These are phyloP conservation scores for Pempheris klunzingeri DNA, from an alignment of 2,797 vertebrate species.

Conservation along the genomic window DNA sequence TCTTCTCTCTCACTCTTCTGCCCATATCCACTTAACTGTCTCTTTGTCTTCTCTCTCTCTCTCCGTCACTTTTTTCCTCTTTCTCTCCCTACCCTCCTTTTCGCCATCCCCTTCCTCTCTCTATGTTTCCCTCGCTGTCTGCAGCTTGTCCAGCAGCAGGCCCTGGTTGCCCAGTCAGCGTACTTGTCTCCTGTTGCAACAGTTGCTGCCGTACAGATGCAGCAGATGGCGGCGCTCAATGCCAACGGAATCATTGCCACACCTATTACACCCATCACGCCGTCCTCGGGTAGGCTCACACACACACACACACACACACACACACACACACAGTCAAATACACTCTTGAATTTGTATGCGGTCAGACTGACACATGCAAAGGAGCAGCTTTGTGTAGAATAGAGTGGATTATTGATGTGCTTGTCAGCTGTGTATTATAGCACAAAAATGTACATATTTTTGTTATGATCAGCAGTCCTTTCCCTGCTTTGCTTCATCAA, in stretches of 20 bases:
- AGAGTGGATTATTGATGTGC: neutral
- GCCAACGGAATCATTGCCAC: slow-evolving; percentile 94
- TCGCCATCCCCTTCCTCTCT: slow-evolving; percentile 4
- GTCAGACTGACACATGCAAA: neutral
- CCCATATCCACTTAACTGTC: slow-evolving; percentile 54
- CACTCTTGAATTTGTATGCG: neutral
- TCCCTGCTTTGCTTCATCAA: neutral
- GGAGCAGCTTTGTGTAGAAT: neutral
- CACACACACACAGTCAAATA: slow-evolving; percentile 20
- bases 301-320: neutral
- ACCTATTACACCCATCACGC: slow-evolving; percentile 86
- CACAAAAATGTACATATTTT: neutral
- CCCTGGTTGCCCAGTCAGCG: slow-evolving; percentile 94
- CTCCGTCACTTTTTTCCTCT: neutral
- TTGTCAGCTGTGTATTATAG: neutral
- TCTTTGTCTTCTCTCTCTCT: slow-evolving; percentile 41
- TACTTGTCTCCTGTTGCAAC: slow-evolving; percentile 97
- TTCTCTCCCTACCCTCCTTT: neutral
- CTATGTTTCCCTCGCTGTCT: slow-evolving; percentile 58
- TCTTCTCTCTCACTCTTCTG: slow-evolving; percentile 42
- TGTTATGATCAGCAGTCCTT: neutral
- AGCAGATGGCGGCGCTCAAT: slow-evolving; percentile 95
- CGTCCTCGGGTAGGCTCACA: slow-evolving; percentile 82
- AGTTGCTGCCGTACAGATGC: slow-evolving; percentile 95
- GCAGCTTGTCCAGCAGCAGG: slow-evolving; percentile 96